Evolutionary conservation across 2,797 vertebrate genomes (phyloP), one percentile per base, ranked within the genome.

Genomic region (Ctenosaura bakeri): DNA sequence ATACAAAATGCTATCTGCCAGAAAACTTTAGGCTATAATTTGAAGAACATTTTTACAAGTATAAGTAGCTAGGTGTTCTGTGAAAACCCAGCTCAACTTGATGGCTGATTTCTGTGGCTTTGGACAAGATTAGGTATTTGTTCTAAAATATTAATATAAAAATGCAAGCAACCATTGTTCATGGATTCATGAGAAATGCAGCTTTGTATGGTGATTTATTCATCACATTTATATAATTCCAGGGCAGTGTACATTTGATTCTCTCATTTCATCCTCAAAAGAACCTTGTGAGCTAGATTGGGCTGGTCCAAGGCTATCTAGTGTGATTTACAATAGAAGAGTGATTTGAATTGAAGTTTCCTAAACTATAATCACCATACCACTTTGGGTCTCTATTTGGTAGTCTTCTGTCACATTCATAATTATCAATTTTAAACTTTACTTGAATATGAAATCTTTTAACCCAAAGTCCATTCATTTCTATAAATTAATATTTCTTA

Each of bases 401-500:
- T 73, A 71, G 32, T 26, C 7, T 50, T 32, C 38, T 76, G 32
- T 64, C 6, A 5, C 10, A 62, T 50, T 46, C 20, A 38, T 77
- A 81, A 38, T 42, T 81, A 71, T 73, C 81, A 35, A 64, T 73
- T 24, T 59, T 46, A 46, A 46, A 46, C 54, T 69, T 85, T 56
- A 26, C 20, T 52, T 35, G 12, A 46, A 77, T 69, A 77, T 24
- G 22, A 18, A 8, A 1, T 14, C 16, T 20, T 35, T 56, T 32
- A 3, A 86, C 22, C 7, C 50, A 26, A 6, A 80, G 10, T 24
- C 12, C 1, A 38, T 86, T 83, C 6, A 52, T 13, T 77, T 77
- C 71, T 73, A 73, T n/a, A 29, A n/a, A 13, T 80, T 85, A 83
- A 32, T 20, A 13, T 77, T 84, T 89, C 46, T 59, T 50, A 82